phyloP scores from a whole-genome alignment of 2,797 vertebrate genomes.

The Iguana delicatissima region DNA sequence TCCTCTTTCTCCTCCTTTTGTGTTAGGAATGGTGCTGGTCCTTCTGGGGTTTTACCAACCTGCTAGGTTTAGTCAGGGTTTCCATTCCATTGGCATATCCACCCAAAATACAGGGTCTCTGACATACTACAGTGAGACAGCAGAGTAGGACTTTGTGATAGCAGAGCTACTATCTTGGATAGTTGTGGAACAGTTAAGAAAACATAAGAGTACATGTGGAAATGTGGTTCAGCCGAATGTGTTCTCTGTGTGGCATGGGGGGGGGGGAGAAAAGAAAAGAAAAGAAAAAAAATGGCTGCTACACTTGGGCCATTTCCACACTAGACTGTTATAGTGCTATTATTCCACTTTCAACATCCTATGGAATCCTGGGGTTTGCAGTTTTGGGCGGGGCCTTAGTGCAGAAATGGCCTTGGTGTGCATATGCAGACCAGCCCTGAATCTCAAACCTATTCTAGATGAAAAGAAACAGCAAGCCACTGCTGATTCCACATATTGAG shows the following conservation, averaged over 20 bases:
- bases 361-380: too few species aligned
- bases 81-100: background rate
- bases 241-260: background rate
- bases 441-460: slow-evolving; percentile 17
- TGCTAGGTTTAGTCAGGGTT: background rate
- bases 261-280: too few species aligned
- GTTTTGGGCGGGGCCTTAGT: too few species aligned
- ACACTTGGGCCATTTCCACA: too few species aligned
- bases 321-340: too few species aligned
- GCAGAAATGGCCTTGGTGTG: background rate
- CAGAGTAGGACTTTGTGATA: background rate
- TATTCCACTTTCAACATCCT: too few species aligned
- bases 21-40: background rate
- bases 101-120: too few species aligned
- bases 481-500: slow-evolving; percentile 69
- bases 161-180: background rate
- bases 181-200: background rate
- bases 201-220: background rate
- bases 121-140: background rate
- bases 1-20: too few species aligned
- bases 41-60: background rate
- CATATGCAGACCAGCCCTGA: background rate
- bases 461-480: slow-evolving; percentile 58
- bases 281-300: background rate
- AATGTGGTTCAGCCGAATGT: background rate